phyloP scores from a whole-genome alignment of 2,888 invertebrate species.

The Agrochola litura region DNA sequence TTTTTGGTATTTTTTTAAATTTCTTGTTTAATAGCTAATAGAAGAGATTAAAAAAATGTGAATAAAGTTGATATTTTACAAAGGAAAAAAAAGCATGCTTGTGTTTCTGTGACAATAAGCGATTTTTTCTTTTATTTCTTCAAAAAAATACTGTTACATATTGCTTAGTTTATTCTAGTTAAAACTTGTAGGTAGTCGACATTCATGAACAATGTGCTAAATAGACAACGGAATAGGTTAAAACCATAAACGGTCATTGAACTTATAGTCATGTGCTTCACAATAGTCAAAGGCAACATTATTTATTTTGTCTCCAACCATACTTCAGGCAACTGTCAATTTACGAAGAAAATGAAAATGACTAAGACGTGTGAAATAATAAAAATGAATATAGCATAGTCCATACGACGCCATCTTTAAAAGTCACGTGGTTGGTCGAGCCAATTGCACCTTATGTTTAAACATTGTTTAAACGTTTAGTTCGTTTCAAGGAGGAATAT shows the following conservation, averaged over 20 bases:
- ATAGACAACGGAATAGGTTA: slow-evolving; percentile 10
- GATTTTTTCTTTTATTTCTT: no score
- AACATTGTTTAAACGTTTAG: slow-evolving; percentile 28
- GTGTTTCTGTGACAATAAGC: no score
- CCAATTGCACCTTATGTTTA: slow-evolving; percentile 8
- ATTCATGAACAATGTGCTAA: slow-evolving; percentile 44
- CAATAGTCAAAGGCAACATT: background rate
- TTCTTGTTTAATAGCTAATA: no score
- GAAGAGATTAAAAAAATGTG: no score
- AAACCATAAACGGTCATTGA: slow-evolving; percentile 32
- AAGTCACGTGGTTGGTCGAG: slow-evolving; percentile 31
- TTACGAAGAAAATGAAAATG: background rate
- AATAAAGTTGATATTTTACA: no score
- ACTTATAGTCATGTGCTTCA: slow-evolving; percentile 23
- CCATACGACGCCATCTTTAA: slow-evolving; percentile 33
- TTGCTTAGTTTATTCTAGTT: background rate
- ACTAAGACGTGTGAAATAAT: slow-evolving; percentile 17
- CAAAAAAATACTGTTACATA: no score
- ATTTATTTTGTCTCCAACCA: slow-evolving; percentile 30
- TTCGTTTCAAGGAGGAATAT: slow-evolving; percentile 44
- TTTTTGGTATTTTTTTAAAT: no score
- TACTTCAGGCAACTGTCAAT: slow-evolving; percentile 4
- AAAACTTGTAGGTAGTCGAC: background rate
- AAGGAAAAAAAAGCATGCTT: no score
- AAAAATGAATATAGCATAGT: slow-evolving; percentile 18